phyloP scores from a whole-genome alignment of 2,113 vertebrate species.

The Cygnus buccinator region DNA sequence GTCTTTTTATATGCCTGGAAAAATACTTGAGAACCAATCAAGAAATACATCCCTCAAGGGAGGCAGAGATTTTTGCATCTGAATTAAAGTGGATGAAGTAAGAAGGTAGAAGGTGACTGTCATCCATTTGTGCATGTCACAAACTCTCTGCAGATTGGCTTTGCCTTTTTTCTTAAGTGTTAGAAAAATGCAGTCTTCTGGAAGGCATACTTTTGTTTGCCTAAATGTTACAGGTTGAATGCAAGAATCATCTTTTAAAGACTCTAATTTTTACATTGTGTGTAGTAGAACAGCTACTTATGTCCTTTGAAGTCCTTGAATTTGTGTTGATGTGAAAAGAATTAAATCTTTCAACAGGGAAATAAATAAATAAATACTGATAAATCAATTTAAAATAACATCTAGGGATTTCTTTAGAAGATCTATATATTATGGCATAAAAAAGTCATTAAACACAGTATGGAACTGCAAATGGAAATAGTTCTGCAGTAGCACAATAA shows the following conservation, averaged over 20 bases:
- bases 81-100: background rate
- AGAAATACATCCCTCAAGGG: background rate
- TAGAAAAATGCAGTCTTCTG: background rate
- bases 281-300: background rate
- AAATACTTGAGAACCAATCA: background rate
- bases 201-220: background rate
- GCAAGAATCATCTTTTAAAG: background rate
- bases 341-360: background rate
- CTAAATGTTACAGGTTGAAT: background rate
- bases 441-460: background rate
- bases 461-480: background rate
- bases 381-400: background rate
- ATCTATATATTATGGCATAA: background rate
- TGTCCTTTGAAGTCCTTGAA: background rate
- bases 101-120: background rate
- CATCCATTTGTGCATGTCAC: background rate
- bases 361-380: background rate
- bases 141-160: background rate
- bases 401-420: background rate
- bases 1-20: background rate
- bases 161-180: background rate
- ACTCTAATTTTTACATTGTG: background rate
- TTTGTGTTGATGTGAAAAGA: background rate
- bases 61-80: background rate
- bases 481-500: background rate